These are phyloP conservation scores for Ornithorhynchus anatinus DNA, from an alignment of 2,113 vertebrate genomes.

Conservation along the genomic window DNA sequence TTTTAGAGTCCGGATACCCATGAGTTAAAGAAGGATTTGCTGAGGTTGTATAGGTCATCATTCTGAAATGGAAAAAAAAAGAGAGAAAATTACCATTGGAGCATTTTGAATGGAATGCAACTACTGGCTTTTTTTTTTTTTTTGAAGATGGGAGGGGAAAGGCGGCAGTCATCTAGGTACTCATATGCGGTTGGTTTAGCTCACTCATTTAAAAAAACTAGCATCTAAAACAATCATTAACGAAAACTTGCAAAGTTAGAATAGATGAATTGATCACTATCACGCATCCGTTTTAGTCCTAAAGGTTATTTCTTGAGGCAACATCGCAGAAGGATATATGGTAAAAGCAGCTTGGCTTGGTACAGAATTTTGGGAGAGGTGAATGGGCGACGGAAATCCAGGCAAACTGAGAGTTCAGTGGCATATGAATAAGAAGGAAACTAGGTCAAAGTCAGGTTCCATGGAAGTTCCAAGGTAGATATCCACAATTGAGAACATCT, in stretches of 20 bases:
- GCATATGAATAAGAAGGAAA: background rate
- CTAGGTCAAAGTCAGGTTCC: background rate
- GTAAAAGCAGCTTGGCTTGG: background rate
- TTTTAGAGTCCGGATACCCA: slow-evolving; percentile 78
- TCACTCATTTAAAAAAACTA: background rate
- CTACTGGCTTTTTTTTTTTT: background rate
- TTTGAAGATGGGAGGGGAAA: background rate
- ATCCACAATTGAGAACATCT: too few species aligned
- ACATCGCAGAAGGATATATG: background rate
- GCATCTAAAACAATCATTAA: slow-evolving; percentile 15
- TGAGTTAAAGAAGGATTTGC: slow-evolving; percentile 76
- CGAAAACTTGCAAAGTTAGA: slow-evolving; percentile 17
- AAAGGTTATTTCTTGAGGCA: background rate
- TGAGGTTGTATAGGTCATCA: slow-evolving; percentile 80
- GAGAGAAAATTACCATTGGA: slow-evolving; percentile 32
- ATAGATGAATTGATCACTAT: slow-evolving; percentile 25
- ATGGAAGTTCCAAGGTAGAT: too few species aligned
- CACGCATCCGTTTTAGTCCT: slow-evolving; percentile 1
- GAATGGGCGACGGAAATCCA: background rate
- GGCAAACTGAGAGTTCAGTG: slow-evolving; percentile 2
- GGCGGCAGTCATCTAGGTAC: background rate
- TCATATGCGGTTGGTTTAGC: background rate
- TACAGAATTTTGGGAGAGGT: background rate
- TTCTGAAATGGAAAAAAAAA: slow-evolving; percentile 68
- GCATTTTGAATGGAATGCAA: slow-evolving; percentile 10